These are phyloP conservation scores for Pachyramphus minor DNA, from an alignment of 2,113 vertebrate genomes.

Conservation along the genomic window DNA sequence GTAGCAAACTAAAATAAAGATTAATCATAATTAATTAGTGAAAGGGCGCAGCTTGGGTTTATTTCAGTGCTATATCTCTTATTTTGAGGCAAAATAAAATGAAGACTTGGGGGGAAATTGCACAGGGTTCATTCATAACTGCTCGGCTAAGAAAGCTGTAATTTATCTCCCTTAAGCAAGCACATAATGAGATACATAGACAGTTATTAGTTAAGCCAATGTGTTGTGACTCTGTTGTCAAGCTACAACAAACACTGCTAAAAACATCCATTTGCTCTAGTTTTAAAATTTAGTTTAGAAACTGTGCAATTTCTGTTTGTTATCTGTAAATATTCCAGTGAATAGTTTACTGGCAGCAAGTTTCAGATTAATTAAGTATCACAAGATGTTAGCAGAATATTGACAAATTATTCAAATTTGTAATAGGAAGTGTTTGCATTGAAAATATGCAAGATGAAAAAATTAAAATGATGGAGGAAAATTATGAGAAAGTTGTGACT, in stretches of 20 bases:
- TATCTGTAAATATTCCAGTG: background rate
- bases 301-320: background rate
- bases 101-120: background rate
- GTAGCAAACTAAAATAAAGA: background rate
- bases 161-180: background rate
- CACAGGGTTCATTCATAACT: background rate
- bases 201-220: background rate
- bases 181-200: background rate
- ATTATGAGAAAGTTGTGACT: background rate
- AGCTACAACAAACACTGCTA: background rate
- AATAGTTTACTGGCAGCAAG: background rate
- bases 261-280: background rate
- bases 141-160: background rate
- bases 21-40: background rate
- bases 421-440: background rate
- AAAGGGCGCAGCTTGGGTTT: background rate
- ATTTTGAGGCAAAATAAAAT: background rate
- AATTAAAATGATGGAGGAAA: background rate
- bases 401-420: background rate
- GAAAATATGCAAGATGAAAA: background rate
- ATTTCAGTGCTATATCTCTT: background rate
- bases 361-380: background rate
- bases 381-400: background rate
- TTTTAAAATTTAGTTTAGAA: background rate
- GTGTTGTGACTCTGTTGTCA: background rate